These are phyloP conservation scores for Acyrthosiphon pisum DNA, from an alignment of 1,140 invertebrate species.

Conservation along the genomic window DNA sequence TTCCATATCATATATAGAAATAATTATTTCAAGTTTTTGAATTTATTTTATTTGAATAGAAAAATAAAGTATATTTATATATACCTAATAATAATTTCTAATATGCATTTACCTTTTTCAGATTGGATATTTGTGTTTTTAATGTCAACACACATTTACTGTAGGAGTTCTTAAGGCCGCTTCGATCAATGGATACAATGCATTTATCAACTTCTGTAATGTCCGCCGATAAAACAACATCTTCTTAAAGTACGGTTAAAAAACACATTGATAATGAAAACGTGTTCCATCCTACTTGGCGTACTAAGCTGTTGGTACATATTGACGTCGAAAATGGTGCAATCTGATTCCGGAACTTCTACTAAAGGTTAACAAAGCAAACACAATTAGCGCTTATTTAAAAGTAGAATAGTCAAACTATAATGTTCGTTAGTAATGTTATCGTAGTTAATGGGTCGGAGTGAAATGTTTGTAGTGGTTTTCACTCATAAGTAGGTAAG, in stretches of 20 bases:
- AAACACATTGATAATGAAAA: slow-evolving; percentile 37
- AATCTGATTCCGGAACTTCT: slow-evolving; percentile 38
- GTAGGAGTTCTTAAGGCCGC: background rate
- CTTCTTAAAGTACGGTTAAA: background rate
- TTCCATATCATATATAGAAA: background rate
- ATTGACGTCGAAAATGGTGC: background rate
- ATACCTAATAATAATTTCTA: background rate
- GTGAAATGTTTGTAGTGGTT: no score
- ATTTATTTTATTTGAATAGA: background rate
- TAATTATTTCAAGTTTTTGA: no score
- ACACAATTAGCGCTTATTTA: background rate
- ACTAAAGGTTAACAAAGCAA: slow-evolving; percentile 41
- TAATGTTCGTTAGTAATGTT: background rate
- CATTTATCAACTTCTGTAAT: background rate
- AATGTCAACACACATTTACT: background rate
- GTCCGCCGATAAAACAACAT: background rate
- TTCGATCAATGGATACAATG: background rate
- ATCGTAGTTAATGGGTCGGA: no score
- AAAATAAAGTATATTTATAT: background rate
- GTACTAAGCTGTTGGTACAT: slow-evolving; percentile 43
- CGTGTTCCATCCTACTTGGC: background rate
- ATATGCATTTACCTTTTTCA: background rate
- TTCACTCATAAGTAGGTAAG: no score
- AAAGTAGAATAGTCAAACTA: background rate
- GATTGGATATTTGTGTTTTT: background rate